Evolutionary conservation across 2,888 invertebrate genomes (phyloP), one percentile per base, ranked within the genome.

Genomic region (Lycophotia porphyrea): DNA sequence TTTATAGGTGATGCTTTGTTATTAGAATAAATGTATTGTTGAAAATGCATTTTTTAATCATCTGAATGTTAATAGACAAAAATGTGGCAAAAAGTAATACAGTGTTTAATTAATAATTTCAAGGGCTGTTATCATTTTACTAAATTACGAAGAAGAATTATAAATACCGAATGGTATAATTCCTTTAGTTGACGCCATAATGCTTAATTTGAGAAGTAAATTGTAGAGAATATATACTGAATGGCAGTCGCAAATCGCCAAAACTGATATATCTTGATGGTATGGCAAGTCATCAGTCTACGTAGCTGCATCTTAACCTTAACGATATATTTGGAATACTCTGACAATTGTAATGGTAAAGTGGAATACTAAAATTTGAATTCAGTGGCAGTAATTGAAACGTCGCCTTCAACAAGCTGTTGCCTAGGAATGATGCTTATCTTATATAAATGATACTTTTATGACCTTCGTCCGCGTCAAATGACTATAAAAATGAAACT

Each of bases 1-100:
- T 91, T 90, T 93, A 92, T 93, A 94, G 93, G 91, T 93, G 91
- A 93, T 93, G 92, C 92, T 94, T 94, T 94, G 93, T 95, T 94
- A 92, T 91, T 93, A 93, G 91, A 94, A 93, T 93, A 93, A 93
- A 93, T 90, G 90, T 90, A 90, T 87, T 91, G 89, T 90, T 90
- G 74, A 82, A 87, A 87, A 80, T 75, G 63, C 52, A 72, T 82
- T 78, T 86, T 88, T 85, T 83, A 58, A 77, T 85, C 73, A 78
- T 83, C 60, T 71, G 36, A 60, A 55, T 82, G 68, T 69, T 68
- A 55, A 31, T 71, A 63, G 36, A 71, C 44, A 39, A 58, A 68
- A 71, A 82, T 82, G 69, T 78, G 71, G 52, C 68, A 67, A 74
- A 84, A 84, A 70, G 58, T 75, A 81, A 76, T 81, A 73, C 72